Percentiles rank a stretch among this genome's conserved stretches.
phyloP scores from a whole-genome alignment of 2,888 invertebrate genomes.

The Nycteola revayana region DNA sequence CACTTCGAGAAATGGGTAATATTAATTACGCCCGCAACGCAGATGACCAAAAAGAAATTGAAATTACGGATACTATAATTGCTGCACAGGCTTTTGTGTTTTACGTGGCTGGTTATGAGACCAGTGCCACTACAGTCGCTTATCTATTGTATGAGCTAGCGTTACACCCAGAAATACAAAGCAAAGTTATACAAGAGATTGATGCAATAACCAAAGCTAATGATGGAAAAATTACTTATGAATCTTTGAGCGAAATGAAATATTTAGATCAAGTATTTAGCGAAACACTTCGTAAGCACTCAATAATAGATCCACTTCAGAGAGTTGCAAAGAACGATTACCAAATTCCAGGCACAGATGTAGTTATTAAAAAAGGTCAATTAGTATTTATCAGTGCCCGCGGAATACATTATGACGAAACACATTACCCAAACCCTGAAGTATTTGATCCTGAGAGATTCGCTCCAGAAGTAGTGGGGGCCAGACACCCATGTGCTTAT shows the following conservation, averaged over 20 bases:
- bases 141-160: slow-evolving; percentile 53
- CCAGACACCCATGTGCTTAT: slow-evolving; percentile 50
- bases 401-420: slow-evolving; percentile 60
- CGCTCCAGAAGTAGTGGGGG: slow-evolving; percentile 41
- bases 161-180: slow-evolving; percentile 52
- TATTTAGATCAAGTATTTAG: slow-evolving; percentile 57
- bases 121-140: slow-evolving; percentile 43
- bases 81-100: slow-evolving; percentile 50
- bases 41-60: slow-evolving; percentile 8
- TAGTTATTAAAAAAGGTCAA: slow-evolving; percentile 48
- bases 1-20: slow-evolving; percentile 22
- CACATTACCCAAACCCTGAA: slow-evolving; percentile 61
- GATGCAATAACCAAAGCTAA: slow-evolving; percentile 41
- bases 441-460: slow-evolving; percentile 72
- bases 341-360: slow-evolving; percentile 48
- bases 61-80: slow-evolving; percentile 40
- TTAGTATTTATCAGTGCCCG: slow-evolving; percentile 44
- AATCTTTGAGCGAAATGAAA: slow-evolving; percentile 50
- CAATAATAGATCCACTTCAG: slow-evolving; percentile 55
- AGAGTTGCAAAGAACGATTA: slow-evolving; percentile 51
- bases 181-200: slow-evolving; percentile 47
- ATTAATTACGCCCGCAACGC: slow-evolving; percentile 8
- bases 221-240: slow-evolving; percentile 52
- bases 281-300: slow-evolving; percentile 63
- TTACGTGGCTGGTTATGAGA: slow-evolving; percentile 62